A percentile compares a stretch with the other conserved stretches of the same genome.
Evolutionary conservation across 2,113 vertebrate genomes (phyloP).

Genomic region (Morone chrysops): DNA sequence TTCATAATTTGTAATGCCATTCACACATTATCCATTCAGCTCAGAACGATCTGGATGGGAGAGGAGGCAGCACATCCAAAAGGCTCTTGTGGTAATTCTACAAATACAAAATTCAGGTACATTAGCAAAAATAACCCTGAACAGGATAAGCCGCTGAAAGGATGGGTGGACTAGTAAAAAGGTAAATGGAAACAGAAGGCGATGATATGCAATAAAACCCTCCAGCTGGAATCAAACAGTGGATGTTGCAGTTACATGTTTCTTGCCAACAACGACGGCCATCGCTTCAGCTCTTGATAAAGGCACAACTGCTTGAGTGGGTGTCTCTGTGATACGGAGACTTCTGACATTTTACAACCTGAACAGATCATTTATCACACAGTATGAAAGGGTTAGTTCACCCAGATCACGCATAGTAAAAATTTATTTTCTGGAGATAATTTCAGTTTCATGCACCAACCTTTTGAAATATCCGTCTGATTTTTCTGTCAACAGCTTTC

Average conservation of each 20-base stretch:
- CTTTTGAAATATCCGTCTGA: neutral
- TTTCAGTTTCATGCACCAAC: neutral
- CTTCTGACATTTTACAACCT: slow-evolving; percentile 24
- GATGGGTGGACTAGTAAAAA: slow-evolving; percentile 38
- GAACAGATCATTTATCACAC: slow-evolving; percentile 1
- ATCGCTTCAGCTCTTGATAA: slow-evolving; percentile 22
- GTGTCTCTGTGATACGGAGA: neutral
- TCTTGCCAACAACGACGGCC: slow-evolving; percentile 26
- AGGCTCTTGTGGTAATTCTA: slow-evolving; percentile 59
- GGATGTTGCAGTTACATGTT: slow-evolving; percentile 27
- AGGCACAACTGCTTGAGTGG: neutral
- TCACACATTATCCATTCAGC: slow-evolving; percentile 66
- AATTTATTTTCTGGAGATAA: neutral
- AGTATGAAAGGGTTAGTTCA: slow-evolving; percentile 2
- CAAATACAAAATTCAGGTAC: slow-evolving; percentile 52
- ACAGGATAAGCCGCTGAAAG: slow-evolving; percentile 38
- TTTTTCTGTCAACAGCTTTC: neutral
- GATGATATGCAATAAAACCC: slow-evolving; percentile 33
- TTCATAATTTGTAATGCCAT: slow-evolving; percentile 62
- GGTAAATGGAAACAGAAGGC: slow-evolving; percentile 46
- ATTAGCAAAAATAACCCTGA: slow-evolving; percentile 59
- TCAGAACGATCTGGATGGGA: slow-evolving; percentile 36
- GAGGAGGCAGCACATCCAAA: slow-evolving; percentile 49
- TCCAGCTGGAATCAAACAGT: slow-evolving; percentile 36
- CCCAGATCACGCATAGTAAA: neutral